Conservation (phyloP, 2,888 invertebrate genomes). For the Eledona agricola region DNA sequence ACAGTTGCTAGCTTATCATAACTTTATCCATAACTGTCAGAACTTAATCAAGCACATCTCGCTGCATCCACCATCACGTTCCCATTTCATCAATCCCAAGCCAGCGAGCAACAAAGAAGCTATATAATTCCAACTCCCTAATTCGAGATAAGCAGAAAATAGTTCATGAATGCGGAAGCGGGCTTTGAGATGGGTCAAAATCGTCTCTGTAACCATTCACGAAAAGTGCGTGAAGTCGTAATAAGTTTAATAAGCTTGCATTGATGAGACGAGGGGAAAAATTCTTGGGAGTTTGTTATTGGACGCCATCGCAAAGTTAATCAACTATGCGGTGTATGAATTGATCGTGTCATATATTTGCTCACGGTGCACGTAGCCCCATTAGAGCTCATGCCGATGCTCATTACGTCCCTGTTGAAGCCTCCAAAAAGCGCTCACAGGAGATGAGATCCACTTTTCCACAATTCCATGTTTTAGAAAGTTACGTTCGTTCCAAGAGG, state of each 20-base stretch:
- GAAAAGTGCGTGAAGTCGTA: slow-evolving; percentile 13
- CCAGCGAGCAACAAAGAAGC: slow-evolving; percentile 17
- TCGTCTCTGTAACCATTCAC: slow-evolving; percentile 10
- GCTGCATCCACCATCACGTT: no score
- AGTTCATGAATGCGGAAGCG: slow-evolving; percentile 6
- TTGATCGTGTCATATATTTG: slow-evolving; percentile 32
- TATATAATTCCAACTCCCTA: slow-evolving; percentile 6
- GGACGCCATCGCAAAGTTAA: slow-evolving; percentile 17
- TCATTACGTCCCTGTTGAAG: slow-evolving; percentile 8
- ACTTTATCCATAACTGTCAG: no score
- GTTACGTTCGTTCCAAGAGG: no score
- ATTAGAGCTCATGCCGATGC: slow-evolving; percentile 14
- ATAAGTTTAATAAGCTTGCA: slow-evolving; percentile 7
- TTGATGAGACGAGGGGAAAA: background rate
- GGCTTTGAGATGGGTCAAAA: slow-evolving; percentile 5
- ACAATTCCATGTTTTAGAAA: no score
- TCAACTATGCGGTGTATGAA: slow-evolving; percentile 22
- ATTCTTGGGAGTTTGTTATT: background rate
- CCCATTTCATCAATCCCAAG: no score
- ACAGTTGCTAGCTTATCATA: no score
- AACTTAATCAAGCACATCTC: no score
- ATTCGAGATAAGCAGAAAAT: slow-evolving; percentile 16
- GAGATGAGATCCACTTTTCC: no score
- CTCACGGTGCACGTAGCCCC: slow-evolving; percentile 19
- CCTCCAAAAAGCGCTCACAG: no score